Evolutionary conservation across 1,140 invertebrate species (phyloP), one percentile per base, ranked within the genome.

Genomic region (Acromyrmex charruanus): DNA sequence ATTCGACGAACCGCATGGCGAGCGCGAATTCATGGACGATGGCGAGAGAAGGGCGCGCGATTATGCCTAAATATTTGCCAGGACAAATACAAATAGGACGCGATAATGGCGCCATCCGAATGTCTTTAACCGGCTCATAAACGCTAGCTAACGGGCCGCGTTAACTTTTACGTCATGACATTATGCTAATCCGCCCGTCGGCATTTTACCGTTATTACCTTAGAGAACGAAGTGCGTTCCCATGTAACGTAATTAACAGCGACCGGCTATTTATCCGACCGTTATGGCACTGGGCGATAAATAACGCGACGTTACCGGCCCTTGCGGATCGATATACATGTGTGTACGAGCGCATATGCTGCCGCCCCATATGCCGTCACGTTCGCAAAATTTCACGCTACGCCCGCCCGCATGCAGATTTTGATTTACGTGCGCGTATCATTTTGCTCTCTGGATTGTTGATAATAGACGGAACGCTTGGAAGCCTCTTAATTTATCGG

Each of bases 1-100:
- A 21, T 14, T 14, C 55, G 69, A 35, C 69, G 25, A 84, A 63
- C 28, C 80, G 55, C 69, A n/a, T 21, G 68, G 25, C 31, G 44
- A 44, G 44, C n/a, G 28, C 6, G 39, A 55, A 31, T 55, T 28
- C 31, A 69, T 49, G 77, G 44, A 9, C 39, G 16, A 21, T 16
- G 14, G 51, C 35, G 66, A 14, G 66, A 2, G 55, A 4, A 9
- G 58, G 49, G 14, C 6, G 77, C 44, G 28, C 53, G 80, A 84
- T 84, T 75, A 84, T 84, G 69, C 28, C 44, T 84, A 84, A 84
- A 84, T 84, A 84, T 84, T 84, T 75, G 80, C 77, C 80, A 75
- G 53, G 53, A 74, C 80, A 84, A 84, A 84, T 84, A 72, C 68
- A 82, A 82, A 82, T 74, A 75, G 69, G 9, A 18, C 25, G 39